These are phyloP conservation scores for Nycticebus coucang DNA, from an alignment of 2,113 vertebrate genomes.

Conservation along the genomic window DNA sequence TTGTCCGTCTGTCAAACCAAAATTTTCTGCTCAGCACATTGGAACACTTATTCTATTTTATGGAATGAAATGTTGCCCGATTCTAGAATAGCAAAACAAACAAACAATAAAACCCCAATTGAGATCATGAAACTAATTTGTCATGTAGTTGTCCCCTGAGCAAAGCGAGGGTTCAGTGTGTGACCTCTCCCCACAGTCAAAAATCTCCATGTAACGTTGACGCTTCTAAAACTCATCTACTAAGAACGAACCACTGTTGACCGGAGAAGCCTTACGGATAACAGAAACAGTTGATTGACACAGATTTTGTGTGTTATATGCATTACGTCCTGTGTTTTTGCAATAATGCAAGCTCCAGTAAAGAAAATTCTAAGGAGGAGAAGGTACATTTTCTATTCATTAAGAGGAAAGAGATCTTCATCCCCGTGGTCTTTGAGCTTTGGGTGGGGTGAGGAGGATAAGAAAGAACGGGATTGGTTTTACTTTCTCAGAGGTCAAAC, in stretches of 20 bases:
- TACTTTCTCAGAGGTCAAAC: background rate
- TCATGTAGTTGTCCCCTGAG: background rate
- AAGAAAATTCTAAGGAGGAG: background rate
- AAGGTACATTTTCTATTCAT: background rate
- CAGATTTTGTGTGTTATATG: background rate
- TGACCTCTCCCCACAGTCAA: background rate
- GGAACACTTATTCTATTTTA: background rate
- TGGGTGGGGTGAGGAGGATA: background rate
- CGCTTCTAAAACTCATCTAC: background rate
- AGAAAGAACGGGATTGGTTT: background rate
- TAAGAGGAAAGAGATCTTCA: background rate
- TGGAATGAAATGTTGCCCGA: background rate
- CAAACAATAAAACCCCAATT: background rate
- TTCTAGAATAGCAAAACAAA: background rate
- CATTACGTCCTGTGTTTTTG: background rate
- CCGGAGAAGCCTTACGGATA: background rate
- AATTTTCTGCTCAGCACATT: background rate
- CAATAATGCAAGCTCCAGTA: background rate
- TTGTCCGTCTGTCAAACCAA: background rate
- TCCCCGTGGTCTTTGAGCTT: background rate
- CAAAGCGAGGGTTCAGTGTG: background rate
- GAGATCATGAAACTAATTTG: background rate
- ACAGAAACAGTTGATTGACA: background rate
- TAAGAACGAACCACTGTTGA: background rate
- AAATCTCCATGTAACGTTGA: background rate